Conservation (phyloP, 2,888 invertebrate species). For the Tillus elongatus region DNA sequence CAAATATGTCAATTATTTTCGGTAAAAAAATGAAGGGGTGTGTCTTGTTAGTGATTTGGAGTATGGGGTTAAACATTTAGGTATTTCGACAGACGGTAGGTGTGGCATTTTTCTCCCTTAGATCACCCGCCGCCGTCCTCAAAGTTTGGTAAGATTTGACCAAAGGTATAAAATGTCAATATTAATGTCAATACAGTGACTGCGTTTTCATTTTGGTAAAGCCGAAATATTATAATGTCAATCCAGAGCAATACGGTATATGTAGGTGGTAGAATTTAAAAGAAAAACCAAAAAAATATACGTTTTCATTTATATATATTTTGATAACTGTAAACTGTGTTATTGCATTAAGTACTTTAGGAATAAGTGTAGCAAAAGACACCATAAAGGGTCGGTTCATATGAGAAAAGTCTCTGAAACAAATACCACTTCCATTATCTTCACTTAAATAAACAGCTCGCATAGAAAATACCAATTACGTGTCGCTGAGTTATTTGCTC, state of each 20-base stretch:
- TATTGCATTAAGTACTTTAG: constrained; percentile 40
- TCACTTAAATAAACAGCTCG: too few relatives aligned
- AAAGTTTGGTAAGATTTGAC: constrained; percentile 36
- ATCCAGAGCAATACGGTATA: constrained; percentile 45
- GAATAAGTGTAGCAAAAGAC: constrained; percentile 23
- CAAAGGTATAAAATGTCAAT: constrained; percentile 43
- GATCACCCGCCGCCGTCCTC: constrained; percentile 26
- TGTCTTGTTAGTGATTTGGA: too few relatives aligned
- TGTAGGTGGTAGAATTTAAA: constrained; percentile 41
- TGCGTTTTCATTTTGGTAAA: constrained; percentile 32
- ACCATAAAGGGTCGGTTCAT: constrained; percentile 4
- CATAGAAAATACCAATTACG: too few relatives aligned
- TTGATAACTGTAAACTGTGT: constrained; percentile 42
- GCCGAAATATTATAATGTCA: constrained; percentile 40
- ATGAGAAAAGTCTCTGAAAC: too few relatives aligned
- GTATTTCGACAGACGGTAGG: constrained; percentile 18
- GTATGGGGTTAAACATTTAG: too few relatives aligned
- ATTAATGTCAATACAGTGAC: constrained; percentile 43
- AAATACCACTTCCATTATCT: too few relatives aligned
- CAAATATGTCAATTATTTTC: too few relatives aligned
- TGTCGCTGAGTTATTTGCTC: too few relatives aligned
- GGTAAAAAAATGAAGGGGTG: too few relatives aligned
- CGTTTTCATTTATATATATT: constrained; percentile 39
- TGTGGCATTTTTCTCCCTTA: constrained; percentile 15
- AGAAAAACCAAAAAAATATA: constrained; percentile 36